Evolutionary conservation across 92 coral and sea anemone genomes (phyloP).

Genomic region (Phenganax marumi): DNA sequence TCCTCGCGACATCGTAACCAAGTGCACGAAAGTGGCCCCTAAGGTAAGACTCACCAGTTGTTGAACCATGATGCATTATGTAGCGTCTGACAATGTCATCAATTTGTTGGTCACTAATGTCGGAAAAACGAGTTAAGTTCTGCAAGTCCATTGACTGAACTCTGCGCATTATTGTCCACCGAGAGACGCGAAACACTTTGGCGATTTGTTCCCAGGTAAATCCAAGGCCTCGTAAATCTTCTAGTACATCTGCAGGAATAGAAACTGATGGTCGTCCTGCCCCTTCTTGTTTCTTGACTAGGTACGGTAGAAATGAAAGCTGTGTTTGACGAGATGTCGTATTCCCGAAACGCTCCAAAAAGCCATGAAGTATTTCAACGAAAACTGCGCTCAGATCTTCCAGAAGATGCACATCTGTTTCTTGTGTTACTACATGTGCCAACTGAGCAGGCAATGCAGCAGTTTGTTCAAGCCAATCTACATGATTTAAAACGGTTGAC

Average conservation of each 20-base stretch:
- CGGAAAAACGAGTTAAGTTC: constrained; percentile 53
- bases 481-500: not conserved
- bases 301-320: not conserved
- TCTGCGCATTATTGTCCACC: constrained; percentile 58
- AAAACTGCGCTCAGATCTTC: not conserved
- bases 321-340: not conserved
- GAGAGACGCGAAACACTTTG: constrained; percentile 53
- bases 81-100: constrained; percentile 46
- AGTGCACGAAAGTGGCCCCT: too few species aligned
- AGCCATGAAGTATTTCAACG: not conserved
- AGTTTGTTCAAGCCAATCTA: constrained; percentile 1
- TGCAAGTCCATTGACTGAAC: constrained; percentile 52
- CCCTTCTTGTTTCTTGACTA: constrained; percentile 10
- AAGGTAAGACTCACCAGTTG: constrained; percentile 49
- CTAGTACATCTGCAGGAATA: constrained; percentile 43
- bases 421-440: not conserved
- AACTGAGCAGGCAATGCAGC: constrained; percentile 4
- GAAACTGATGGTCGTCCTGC: constrained; percentile 57
- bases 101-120: constrained; percentile 63
- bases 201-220: constrained; percentile 55
- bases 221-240: constrained; percentile 56
- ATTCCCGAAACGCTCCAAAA: not conserved
- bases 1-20: too few species aligned
- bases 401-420: not conserved
- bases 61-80: constrained; percentile 58